Percentiles rank a stretch among this genome's conserved stretches.
Conservation (phyloP, 1,140 invertebrate species). For the Nebria ingens region DNA sequence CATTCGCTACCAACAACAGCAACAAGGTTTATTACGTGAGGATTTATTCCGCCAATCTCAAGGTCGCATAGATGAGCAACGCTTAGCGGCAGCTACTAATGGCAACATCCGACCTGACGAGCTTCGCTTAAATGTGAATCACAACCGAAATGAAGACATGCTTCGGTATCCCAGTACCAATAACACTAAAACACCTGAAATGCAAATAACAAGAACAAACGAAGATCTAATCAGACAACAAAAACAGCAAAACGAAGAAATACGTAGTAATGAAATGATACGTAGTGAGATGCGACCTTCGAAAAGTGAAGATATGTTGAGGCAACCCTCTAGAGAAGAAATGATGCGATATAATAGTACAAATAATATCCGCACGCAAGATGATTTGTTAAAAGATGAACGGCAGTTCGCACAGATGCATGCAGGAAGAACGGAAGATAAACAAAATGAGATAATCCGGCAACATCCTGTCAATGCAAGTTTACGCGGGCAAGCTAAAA, state of each 20-base stretch:
- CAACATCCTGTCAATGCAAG: slow-evolving; percentile 14
- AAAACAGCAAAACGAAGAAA: background rate
- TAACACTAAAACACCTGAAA: slow-evolving; percentile 25
- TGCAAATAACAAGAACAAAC: slow-evolving; percentile 20
- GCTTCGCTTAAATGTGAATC: background rate
- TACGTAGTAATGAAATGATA: background rate
- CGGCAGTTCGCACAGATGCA: slow-evolving; percentile 18
- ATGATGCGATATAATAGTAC: slow-evolving; percentile 32
- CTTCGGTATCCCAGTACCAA: slow-evolving; percentile 28
- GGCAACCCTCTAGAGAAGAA: slow-evolving; percentile 21
- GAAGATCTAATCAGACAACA: slow-evolving; percentile 23
- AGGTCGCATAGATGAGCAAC: slow-evolving; percentile 6
- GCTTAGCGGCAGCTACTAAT: background rate
- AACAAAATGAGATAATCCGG: background rate
- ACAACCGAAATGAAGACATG: slow-evolving; percentile 24
- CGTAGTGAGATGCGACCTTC: slow-evolving; percentile 26
- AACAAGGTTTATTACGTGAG: slow-evolving; percentile 16
- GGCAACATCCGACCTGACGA: background rate
- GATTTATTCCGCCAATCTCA: slow-evolving; percentile 15
- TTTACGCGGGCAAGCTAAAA: slow-evolving; percentile 58
- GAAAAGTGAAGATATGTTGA: slow-evolving; percentile 29
- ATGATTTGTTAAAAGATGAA: slow-evolving; percentile 19
- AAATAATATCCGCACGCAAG: slow-evolving; percentile 27
- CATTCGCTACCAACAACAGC: slow-evolving; percentile 9
- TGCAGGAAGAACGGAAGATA: background rate